Evolutionary conservation across 1,140 invertebrate species (phyloP).

Genomic region (Tetragnatha versicolor): DNA sequence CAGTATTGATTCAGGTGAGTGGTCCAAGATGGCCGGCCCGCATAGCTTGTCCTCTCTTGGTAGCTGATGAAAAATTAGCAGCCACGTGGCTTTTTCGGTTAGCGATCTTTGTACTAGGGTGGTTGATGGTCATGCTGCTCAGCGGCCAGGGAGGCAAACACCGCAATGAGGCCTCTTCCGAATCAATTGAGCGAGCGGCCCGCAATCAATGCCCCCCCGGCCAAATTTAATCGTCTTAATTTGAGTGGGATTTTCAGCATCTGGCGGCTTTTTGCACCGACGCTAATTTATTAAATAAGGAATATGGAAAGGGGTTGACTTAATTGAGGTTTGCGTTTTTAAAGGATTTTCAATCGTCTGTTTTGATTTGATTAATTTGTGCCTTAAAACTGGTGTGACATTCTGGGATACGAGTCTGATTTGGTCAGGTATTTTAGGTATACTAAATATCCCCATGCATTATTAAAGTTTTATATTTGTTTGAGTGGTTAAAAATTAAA

Average conservation of each 20-base stretch:
- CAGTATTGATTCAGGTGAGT: too few relatives aligned
- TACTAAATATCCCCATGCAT: too few relatives aligned
- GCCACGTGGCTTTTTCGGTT: conserved; percentile 26
- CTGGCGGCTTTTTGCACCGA: conserved; percentile 1
- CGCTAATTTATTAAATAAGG: conserved; percentile 31
- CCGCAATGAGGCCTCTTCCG: conserved; percentile 11
- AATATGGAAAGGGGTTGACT: neutral
- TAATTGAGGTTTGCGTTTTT: neutral
- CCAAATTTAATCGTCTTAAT: conserved; percentile 44
- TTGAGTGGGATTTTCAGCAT: conserved; percentile 36
- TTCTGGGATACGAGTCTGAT: too few relatives aligned
- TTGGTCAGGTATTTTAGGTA: too few relatives aligned
- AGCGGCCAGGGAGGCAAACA: conserved; percentile 16
- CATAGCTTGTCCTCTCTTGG: too few relatives aligned
- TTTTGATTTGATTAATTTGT: too few relatives aligned
- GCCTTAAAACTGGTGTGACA: too few relatives aligned
- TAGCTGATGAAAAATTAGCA: conserved; percentile 39
- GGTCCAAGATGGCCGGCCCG: too few relatives aligned
- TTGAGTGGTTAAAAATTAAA: too few relatives aligned
- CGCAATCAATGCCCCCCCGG: conserved; percentile 9
- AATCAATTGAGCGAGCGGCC: conserved; percentile 29
- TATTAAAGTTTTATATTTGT: too few relatives aligned
- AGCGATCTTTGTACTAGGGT: conserved; percentile 28
- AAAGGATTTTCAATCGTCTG: neutral
- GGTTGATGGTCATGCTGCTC: conserved; percentile 13